Evolutionary conservation across 2,113 vertebrate genomes (phyloP).

Genomic region (Trichechus manatus): DNA sequence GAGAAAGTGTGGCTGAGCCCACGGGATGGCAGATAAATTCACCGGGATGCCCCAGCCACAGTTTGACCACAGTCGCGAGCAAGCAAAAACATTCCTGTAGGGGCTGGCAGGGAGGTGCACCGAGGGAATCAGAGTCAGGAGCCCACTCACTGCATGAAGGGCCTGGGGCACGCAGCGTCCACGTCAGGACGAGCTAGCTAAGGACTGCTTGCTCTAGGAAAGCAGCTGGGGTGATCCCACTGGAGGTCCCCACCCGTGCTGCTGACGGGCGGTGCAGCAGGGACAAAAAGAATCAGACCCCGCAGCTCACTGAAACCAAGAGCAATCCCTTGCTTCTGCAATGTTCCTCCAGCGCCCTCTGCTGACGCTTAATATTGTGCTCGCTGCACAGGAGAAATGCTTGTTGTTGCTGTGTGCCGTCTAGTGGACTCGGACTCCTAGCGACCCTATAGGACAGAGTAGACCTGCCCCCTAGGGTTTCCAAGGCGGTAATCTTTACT

Average conservation of each 20-base stretch:
- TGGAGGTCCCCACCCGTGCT: fast-evolving
- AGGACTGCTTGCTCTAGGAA: neutral
- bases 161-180: too few relatives aligned
- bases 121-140: fast-evolving
- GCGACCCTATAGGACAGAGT: too few relatives aligned
- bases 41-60: neutral
- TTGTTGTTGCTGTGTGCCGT: too few relatives aligned
- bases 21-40: neutral
- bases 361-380: neutral
- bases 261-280: too few relatives aligned
- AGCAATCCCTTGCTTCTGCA: neutral
- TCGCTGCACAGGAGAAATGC: neutral
- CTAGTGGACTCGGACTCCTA: too few relatives aligned
- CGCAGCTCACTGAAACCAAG: neutral
- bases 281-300: neutral
- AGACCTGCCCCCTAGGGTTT: too few relatives aligned
- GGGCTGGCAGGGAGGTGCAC: too few relatives aligned
- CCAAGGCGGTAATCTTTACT: too few relatives aligned
- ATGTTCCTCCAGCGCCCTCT: neutral
- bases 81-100: neutral
- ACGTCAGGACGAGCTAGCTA: neutral
- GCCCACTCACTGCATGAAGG: neutral
- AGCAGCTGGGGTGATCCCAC: neutral
- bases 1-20: neutral
- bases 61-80: too few relatives aligned